Percentiles rank a stretch among this genome's conserved stretches.
phyloP scores from a whole-genome alignment of 2,888 invertebrate genomes.

The Drosophila picticornis region DNA sequence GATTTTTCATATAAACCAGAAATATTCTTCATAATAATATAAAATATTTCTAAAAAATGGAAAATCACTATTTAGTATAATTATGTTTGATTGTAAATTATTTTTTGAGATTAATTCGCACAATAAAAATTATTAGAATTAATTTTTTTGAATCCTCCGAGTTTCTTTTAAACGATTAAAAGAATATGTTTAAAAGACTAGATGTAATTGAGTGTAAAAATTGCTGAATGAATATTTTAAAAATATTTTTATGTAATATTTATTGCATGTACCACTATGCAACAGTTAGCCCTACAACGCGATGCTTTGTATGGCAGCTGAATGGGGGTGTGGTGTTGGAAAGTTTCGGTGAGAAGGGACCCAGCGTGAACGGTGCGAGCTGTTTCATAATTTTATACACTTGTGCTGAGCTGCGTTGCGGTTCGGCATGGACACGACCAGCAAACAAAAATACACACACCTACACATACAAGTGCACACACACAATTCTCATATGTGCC shows the following conservation, averaged over 20 bases:
- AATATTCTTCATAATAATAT: not conserved
- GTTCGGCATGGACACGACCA: slow-evolving; percentile 71
- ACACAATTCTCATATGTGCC: slow-evolving; percentile 11
- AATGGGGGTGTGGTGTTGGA: slow-evolving; percentile 11
- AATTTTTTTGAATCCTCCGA: not conserved
- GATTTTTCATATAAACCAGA: not conserved
- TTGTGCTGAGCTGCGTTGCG: slow-evolving; percentile 73
- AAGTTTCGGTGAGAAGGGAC: slow-evolving; percentile 29
- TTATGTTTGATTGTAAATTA: not conserved
- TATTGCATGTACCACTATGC: slow-evolving; percentile 28
- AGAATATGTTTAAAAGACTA: not conserved
- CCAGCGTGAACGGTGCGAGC: slow-evolving; percentile 66
- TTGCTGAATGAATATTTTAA: not conserved
- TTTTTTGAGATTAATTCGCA: not conserved
- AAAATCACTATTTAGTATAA: not conserved
- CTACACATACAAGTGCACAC: slow-evolving; percentile 3
- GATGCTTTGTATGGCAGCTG: slow-evolving; percentile 14
- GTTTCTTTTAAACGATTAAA: not conserved
- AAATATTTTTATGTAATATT: too few species aligned
- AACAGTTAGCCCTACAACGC: slow-evolving; percentile 16
- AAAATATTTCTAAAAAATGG: not conserved
- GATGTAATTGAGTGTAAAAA: not conserved
- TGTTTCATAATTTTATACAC: slow-evolving; percentile 82
- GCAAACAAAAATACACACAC: slow-evolving; percentile 41
- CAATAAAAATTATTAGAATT: not conserved